Conservation (phyloP, 2,113 vertebrate species). For the Callipepla californica region DNA sequence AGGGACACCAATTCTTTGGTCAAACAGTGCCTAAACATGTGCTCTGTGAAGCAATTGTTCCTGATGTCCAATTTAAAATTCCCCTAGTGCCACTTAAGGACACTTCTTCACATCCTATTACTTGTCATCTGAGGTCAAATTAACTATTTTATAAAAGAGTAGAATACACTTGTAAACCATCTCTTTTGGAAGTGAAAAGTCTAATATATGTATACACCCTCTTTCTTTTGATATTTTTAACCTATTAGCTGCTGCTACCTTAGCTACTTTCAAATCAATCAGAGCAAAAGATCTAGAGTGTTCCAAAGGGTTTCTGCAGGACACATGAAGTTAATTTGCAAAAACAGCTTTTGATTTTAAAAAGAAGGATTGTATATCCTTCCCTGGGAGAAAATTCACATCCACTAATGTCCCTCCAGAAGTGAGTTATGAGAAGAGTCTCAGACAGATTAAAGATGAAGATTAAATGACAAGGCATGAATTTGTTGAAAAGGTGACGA, state of each 20-base stretch:
- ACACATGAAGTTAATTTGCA: slow-evolving; percentile 73
- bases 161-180: not conserved
- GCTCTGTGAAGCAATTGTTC: not conserved
- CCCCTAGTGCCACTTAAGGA: not conserved
- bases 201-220: not conserved
- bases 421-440: slow-evolving; percentile 74
- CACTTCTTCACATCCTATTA: not conserved
- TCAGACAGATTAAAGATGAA: slow-evolving; percentile 73
- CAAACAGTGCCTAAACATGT: not conserved
- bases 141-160: not conserved
- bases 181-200: not conserved
- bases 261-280: slow-evolving; percentile 29
- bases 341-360: slow-evolving; percentile 77
- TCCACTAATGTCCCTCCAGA: slow-evolving; percentile 64
- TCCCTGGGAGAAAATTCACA: slow-evolving; percentile 70
- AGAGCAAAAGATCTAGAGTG: slow-evolving; percentile 43
- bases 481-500: slow-evolving; percentile 77
- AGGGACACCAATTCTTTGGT: not conserved
- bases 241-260: not conserved
- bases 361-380: slow-evolving; percentile 66
- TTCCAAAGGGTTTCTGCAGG: slow-evolving; percentile 68
- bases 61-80: not conserved
- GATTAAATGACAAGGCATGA: slow-evolving; percentile 74
- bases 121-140: not conserved
- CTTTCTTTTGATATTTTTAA: not conserved